Evolutionary conservation across 2,797 vertebrate genomes (phyloP), one percentile per base, ranked within the genome.

Genomic region (Lepidocolaptes lacrymiger): DNA sequence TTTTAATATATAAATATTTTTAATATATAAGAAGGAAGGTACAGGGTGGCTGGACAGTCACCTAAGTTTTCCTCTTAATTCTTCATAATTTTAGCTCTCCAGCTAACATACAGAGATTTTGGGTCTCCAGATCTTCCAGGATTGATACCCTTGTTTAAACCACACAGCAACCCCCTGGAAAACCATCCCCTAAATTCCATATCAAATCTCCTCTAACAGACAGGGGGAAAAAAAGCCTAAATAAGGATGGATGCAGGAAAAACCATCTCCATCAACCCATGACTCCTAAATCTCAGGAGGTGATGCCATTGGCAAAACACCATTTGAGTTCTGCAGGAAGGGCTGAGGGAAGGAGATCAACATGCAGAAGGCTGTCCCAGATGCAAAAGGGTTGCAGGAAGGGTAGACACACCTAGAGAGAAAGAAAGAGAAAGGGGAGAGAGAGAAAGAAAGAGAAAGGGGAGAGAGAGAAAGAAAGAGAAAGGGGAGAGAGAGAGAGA

Each of bases 261-360:
- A 28, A 9, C 15, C 8, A 39, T 9, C 37, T n/a, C 56, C 9
- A 4, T 27, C 48, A n/a, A 2, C 2, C 22, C 26, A 12, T 4
- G 28, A 48, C 56, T 39, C 54, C 14, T 32, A 22, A 69, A 56
- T 7, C 1, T 1, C 39, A 54, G 26, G 14, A 44, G 34, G 12
- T 0, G 2, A 58, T 34, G 7, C 44, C 7, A 0, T 14, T 24
- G 17, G 27, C n/a, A 77, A 34, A 80, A 36, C 7, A 16, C 12
- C 6, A 7, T 37, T n/a, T 55, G 26, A 14, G 51, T 12, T 46
- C 55, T 88, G 51, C 46, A 37, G 26, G 12, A 81, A 73, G 20
- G 74, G 64, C n/a, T 63, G 34, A 67, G 7, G 7, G 24, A 72
- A 43, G 17, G 43, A 64, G 7, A 85, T 2, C 14, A 85, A 49